Percentiles rank a stretch among this genome's conserved stretches.
phyloP scores from a whole-genome alignment of 53 echinoderm and acorn worm species.

The Arbacia lixula region DNA sequence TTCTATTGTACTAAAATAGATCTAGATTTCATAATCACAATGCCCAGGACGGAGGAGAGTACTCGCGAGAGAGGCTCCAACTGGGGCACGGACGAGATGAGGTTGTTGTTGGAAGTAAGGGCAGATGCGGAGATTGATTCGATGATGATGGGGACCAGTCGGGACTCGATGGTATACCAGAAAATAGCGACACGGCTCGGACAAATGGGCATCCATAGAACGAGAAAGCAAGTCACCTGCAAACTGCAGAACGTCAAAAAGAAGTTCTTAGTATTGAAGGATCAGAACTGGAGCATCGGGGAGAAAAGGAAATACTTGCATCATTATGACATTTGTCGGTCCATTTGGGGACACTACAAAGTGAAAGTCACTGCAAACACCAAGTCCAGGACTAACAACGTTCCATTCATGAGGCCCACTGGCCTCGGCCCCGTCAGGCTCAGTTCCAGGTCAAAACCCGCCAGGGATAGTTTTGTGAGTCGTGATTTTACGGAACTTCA shows the following conservation, averaged over 20 bases:
- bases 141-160: conserved; percentile 6
- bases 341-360: conserved; percentile 5
- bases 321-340: not conserved
- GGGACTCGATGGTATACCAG: not conserved
- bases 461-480: too few relatives aligned
- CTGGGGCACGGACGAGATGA: not conserved
- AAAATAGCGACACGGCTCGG: not conserved
- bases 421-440: too few relatives aligned
- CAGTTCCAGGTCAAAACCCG: too few relatives aligned
- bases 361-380: too few relatives aligned
- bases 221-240: not conserved
- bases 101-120: not conserved
- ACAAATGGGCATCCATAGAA: not conserved
- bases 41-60: not conserved
- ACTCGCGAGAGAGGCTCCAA: not conserved
- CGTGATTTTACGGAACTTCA: too few relatives aligned
- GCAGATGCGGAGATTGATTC: not conserved
- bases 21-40: too few relatives aligned
- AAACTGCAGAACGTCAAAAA: not conserved
- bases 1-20: too few relatives aligned
- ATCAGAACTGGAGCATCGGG: not conserved
- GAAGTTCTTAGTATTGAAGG: not conserved
- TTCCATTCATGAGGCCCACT: too few relatives aligned
- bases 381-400: too few relatives aligned
- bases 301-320: not conserved